These are phyloP conservation scores for Drosophila cognata DNA, from an alignment of 2,888 invertebrate genomes.

Conservation along the genomic window DNA sequence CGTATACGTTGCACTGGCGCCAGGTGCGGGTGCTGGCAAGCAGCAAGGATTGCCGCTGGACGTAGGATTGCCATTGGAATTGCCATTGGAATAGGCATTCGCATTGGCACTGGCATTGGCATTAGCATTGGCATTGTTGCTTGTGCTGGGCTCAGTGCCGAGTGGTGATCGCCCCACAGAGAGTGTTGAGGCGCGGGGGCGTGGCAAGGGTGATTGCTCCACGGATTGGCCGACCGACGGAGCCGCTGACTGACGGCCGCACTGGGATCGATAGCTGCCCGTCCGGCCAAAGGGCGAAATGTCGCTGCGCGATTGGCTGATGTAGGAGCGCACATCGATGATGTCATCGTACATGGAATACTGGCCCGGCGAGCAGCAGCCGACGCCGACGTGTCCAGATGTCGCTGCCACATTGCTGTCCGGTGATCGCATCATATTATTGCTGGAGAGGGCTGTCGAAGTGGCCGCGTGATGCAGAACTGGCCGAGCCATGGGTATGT, in stretches of 20 bases:
- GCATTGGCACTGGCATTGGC: constrained; percentile 23
- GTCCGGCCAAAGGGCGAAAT: constrained; percentile 90
- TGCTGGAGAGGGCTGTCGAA: constrained; percentile 65
- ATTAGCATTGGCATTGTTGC: constrained; percentile 17
- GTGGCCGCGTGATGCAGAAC: constrained; percentile 75
- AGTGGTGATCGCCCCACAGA: constrained; percentile 22
- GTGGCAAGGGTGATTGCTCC: constrained; percentile 85
- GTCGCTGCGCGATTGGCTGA: constrained; percentile 90
- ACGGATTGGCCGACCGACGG: constrained; percentile 30
- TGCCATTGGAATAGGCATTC: constrained; percentile 11
- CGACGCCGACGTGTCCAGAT: constrained; percentile 47
- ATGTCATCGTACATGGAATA: constrained; percentile 88
- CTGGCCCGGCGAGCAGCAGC: constrained; percentile 85
- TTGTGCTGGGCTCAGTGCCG: constrained; percentile 49
- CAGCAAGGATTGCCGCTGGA: constrained; percentile 37
- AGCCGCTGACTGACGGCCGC: constrained; percentile 85
- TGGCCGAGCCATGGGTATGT: constrained; percentile 84
- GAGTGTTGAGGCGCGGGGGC: constrained; percentile 85
- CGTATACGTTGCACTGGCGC: constrained; percentile 22
- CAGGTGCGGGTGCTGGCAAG: constrained; percentile 41
- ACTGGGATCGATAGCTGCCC: constrained; percentile 90
- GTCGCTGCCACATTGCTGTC: constrained; percentile 29
- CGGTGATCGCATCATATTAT: constrained; percentile 59
- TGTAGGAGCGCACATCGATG: constrained; percentile 90
- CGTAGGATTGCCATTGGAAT: constrained; percentile 4